Conservation (phyloP, 1,140 invertebrate species). For the Apis laboriosa region DNA sequence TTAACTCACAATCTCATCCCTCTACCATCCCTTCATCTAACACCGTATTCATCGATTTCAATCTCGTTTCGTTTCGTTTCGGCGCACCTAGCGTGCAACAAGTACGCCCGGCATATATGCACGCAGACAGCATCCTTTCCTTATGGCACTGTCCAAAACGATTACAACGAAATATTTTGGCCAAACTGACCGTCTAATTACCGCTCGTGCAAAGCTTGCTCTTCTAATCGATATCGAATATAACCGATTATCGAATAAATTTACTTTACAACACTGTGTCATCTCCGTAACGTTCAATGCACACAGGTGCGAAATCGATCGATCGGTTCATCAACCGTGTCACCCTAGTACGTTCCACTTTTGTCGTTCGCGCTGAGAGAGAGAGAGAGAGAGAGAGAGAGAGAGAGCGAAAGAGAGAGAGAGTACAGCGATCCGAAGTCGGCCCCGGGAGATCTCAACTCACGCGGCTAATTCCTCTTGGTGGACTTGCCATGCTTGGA, state of each 20-base stretch:
- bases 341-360: conserved; percentile 44
- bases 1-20: too few species aligned
- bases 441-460: conserved; percentile 36
- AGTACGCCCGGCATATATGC: neutral
- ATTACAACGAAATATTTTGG: neutral
- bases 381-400: neutral
- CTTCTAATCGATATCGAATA: neutral
- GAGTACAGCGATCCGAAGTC: conserved; percentile 29
- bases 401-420: neutral
- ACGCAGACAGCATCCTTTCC: neutral
- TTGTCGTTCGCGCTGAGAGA: conserved; percentile 6
- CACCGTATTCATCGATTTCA: neutral
- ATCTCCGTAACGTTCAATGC: neutral
- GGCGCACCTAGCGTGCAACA: neutral
- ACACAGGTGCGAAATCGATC: conserved; percentile 44
- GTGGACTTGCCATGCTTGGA: conserved; percentile 47
- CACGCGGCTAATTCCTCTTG: conserved; percentile 37
- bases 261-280: neutral
- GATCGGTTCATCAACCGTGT: conserved; percentile 44
- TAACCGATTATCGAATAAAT: neutral
- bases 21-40: fast-evolving
- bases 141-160: too few species aligned
- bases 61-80: neutral
- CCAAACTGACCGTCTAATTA: neutral
- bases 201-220: too few species aligned